Conservation (phyloP, 1,140 invertebrate species). For the Drosophila asahinai region DNA sequence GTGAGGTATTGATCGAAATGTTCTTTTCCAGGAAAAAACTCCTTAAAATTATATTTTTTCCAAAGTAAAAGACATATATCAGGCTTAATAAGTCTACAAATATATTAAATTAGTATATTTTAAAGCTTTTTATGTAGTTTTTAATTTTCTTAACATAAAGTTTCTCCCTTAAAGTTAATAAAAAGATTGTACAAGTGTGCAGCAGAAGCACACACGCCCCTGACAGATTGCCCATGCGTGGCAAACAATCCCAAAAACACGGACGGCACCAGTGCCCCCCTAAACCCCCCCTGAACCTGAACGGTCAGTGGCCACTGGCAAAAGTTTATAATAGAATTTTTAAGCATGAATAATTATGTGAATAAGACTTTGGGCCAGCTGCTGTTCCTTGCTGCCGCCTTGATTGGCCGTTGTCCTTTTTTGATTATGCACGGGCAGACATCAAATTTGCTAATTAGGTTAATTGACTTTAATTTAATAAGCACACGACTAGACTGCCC, state of each 20-base stretch:
- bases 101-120: neutral
- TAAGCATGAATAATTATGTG: slow-evolving; percentile 77
- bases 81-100: neutral
- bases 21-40: neutral
- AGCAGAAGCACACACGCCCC: slow-evolving; percentile 13
- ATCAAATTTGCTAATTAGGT: slow-evolving; percentile 70
- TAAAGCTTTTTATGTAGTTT: too few species aligned
- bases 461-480: slow-evolving; percentile 75
- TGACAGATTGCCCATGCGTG: slow-evolving; percentile 59
- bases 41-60: too few species aligned
- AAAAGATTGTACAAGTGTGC: slow-evolving; percentile 16
- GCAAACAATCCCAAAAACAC: slow-evolving; percentile 39
- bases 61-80: neutral
- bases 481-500: slow-evolving; percentile 33
- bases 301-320: slow-evolving; percentile 35
- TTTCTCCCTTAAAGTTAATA: neutral
- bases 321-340: slow-evolving; percentile 80
- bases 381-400: slow-evolving; percentile 12
- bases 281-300: neutral
- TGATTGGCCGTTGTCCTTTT: slow-evolving; percentile 48
- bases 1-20: neutral
- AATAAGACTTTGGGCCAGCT: slow-evolving; percentile 47
- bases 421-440: slow-evolving; percentile 62
- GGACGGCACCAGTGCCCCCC: neutral
- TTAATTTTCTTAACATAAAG: neutral